Evolutionary conservation across 2,113 vertebrate species (phyloP), one percentile per base, ranked within the genome.

Genomic region (Nesoenas mayeri): DNA sequence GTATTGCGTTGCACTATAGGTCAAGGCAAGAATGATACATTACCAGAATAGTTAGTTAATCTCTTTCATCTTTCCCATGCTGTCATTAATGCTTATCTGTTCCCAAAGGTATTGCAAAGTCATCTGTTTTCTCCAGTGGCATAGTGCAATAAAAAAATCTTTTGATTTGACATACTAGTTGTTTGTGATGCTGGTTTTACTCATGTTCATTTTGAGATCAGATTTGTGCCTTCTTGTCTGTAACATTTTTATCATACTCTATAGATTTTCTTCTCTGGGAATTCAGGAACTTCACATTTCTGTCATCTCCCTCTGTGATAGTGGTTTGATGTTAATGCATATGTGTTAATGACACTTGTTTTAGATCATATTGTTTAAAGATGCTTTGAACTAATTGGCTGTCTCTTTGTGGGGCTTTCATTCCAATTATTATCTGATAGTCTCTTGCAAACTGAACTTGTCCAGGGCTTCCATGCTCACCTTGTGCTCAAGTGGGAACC

Each of bases 11-110:
- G 81, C 60, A 77, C 79, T 50, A 48, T 44, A 65, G 96, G 97
- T 95, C 91, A 97, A 92, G 81, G 91, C 79, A 94, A 91, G 88
- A 85, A 94, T 86, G 91, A 96, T 71, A 79, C 80, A 67, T 73
- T 92, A 84, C 88, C 93, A 93, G 78, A 92, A 92, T 89, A 92
- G 73, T 83, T 85, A 29, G 83, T 83, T 96, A 94, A 93, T 94
- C 84, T 88, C 87, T 91, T 93, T 96, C 91, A 96, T 97, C 92
- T 96, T 91, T 89, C 88, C 80, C 86, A 92, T 74, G 86, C 86
- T 94, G 48, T 85, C 89, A 93, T 96, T 93, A 96, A 93, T 75
- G 81, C 83, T 97, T 96, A 81, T 95, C 93, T 97, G 77, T 82
- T 96, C 92, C 88, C 92, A 92, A 21, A 95, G 83, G 73, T 89